Evolutionary conservation across 2,797 vertebrate species (phyloP).

Genomic region (Myripristis murdjan): DNA sequence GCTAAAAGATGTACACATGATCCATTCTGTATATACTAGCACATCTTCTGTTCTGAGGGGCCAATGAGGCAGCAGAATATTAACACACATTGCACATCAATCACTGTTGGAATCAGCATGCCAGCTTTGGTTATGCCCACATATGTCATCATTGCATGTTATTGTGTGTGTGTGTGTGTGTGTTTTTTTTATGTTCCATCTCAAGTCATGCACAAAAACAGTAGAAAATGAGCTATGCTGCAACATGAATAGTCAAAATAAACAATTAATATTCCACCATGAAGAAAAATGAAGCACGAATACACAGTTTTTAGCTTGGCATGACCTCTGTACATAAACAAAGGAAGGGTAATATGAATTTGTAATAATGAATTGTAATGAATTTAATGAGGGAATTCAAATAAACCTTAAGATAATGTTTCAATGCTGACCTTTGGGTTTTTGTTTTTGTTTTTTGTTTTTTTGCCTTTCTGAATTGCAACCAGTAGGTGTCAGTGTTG

Average conservation of each 20-base stretch:
- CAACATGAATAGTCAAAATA: not conserved
- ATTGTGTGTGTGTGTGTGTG: no score
- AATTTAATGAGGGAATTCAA: no score
- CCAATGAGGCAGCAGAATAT: constrained; percentile 13
- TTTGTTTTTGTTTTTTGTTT: no score
- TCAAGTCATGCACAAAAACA: constrained; percentile 17
- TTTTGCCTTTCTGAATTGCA: not conserved
- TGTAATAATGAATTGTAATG: no score
- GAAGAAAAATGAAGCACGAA: no score
- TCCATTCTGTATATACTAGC: not conserved
- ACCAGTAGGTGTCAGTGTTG: constrained; percentile 75
- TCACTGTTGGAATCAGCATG: constrained; percentile 65
- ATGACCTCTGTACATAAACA: not conserved
- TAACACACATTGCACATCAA: constrained; percentile 43
- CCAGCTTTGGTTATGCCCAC: constrained; percentile 66
- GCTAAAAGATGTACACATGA: not conserved
- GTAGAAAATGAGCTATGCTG: constrained; percentile 10
- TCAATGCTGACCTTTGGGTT: not conserved
- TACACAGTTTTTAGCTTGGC: not conserved
- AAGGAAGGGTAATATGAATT: not conserved
- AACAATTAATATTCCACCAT: not conserved
- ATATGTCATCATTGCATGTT: constrained; percentile 42
- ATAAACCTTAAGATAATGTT: not conserved
- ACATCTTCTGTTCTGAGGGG: constrained; percentile 14
- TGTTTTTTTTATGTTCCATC: constrained; percentile 32